These are phyloP conservation scores for Philopotamus ludificatus DNA, from an alignment of 1,140 invertebrate species.

Conservation along the genomic window DNA sequence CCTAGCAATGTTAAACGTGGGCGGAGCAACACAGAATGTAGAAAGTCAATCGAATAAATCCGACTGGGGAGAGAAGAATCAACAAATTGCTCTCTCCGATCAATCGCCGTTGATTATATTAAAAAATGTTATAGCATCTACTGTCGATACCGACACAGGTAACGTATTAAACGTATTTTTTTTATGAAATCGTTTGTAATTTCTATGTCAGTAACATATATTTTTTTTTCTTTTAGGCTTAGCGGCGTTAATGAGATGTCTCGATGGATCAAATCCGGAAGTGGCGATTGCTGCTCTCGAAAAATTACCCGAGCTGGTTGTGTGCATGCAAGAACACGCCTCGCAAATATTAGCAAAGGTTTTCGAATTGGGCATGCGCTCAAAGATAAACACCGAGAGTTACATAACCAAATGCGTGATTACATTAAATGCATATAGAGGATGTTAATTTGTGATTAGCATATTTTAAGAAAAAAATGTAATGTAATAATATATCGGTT, in stretches of 20 bases:
- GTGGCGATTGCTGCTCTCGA: slow-evolving; percentile 78
- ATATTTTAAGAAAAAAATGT: not conserved
- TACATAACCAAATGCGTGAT: slow-evolving; percentile 77
- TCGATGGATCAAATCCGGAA: slow-evolving; percentile 76
- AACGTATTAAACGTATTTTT: not conserved
- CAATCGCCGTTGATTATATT: slow-evolving; percentile 33
- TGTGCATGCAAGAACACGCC: slow-evolving; percentile 83
- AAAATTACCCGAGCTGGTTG: slow-evolving; percentile 76
- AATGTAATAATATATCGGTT: not conserved
- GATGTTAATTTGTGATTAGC: slow-evolving; percentile 58
- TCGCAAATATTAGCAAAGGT: slow-evolving; percentile 74
- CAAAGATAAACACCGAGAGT: slow-evolving; percentile 73
- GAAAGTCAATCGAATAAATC: slow-evolving; percentile 2
- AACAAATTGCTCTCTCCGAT: not conserved
- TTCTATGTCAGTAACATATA: not conserved
- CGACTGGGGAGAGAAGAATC: slow-evolving; percentile 26
- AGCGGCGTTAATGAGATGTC: slow-evolving; percentile 73
- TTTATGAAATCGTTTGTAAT: not conserved
- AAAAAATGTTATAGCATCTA: slow-evolving; percentile 38
- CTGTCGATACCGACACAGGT: slow-evolving; percentile 38
- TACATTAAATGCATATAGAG: slow-evolving; percentile 79
- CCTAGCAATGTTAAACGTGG: slow-evolving; percentile 15
- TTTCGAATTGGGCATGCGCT: slow-evolving; percentile 79
- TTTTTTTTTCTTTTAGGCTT: slow-evolving; percentile 53
- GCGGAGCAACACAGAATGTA: slow-evolving; percentile 15